Base-by-base conservation (phyloP, 1,140 invertebrate species). In the Bombus haemorrhoidalis region DNA sequence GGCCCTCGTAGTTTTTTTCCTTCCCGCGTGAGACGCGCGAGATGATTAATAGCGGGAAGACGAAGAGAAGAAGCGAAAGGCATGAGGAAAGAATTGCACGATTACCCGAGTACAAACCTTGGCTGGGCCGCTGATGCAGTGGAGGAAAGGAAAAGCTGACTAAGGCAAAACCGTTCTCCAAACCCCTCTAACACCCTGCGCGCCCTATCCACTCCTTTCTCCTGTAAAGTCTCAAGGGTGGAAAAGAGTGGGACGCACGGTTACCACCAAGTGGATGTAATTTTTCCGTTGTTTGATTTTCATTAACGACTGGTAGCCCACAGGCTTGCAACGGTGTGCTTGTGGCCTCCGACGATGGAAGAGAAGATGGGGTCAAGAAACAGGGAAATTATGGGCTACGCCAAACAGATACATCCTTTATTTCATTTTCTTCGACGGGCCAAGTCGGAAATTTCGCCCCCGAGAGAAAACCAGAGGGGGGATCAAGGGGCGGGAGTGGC, bases 261-360 rank as follows among this genome's bases (percentile, higher is more conserved):
- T 91, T 88, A 90, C 91, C 89, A 86, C 91, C 89, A 89, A 92
- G 92, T 92, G 90, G 92, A 93, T 88, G 91, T 92, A 92, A 93
- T 94, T 94, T 95, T 93, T 93, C 93, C 92, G 92, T 94, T 95
- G 95, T 95, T 95, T 95, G 94, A 94, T 95, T 95, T 95, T 95
- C 95, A 95, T 95, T 95, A 95, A 95, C 94, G 92, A 95, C 93
- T 93, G 91, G 91, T 94, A 93, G 93, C 93, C 92, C 88, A 91
- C 92, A 85, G 88, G 84, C 89, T 83, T 81, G 89, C 84, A 79
- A 86, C 89, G 80, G 76, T 53, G 86, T 85, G 47, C 80, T 73
- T 62, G 59, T 66, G 80, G 59, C 15, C 82, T 28, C 66, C 22
- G 85, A 47, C 88, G 83, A 69, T 80, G 83, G 84, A 83, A 87